Evolutionary conservation across 2,888 invertebrate genomes (phyloP), one percentile per base, ranked within the genome.

Genomic region (Trilocha varians): DNA sequence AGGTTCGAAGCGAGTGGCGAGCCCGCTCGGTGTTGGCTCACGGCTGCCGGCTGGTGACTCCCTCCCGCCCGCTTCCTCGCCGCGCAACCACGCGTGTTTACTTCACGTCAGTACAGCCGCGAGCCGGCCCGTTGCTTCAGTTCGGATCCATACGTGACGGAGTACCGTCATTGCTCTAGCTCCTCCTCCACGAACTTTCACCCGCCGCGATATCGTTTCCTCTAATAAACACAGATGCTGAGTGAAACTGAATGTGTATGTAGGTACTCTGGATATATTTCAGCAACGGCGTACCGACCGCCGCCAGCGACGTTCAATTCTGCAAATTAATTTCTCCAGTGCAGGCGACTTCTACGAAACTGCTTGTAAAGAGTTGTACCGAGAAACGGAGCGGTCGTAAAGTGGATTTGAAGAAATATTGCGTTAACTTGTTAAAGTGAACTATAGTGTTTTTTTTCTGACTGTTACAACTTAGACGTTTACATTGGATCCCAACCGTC

Each of bases 401-500:
- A 83, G 83, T 84, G 82, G 78, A 74, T 82, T 84, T 83, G 75
- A 82, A 70, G 80, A 80, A 79, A 75, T 79, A 82, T 74, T 25
- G 11, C 25, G 25, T 25, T 25, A 25, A 9, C 25, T 25, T 70
- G 68, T 78, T 72, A 64, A 74, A 79, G 78, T 80, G 78, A 63
- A 62, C 69, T 66, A 72, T 70, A 74, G 83, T 75, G 79, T 83
- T 83, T 80, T 72, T 71, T 80, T 72, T 71, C 82, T 84, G 82
- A 71, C 61, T 66, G 69, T 70, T 72, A 72, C 63, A 62, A 45
- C 53, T 47, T 77, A 78, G 70, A 63, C 80, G 70, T 79, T 78
- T 84, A 85, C 75, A 80, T 85, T 85, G 85, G 85, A 85, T 85
- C 84, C 85, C 82, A 80, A 83, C 62, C 70, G 71, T 61, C 74